Evolutionary conservation across 2,888 invertebrate species (phyloP).

Genomic region (Pterobdella sp.): DNA sequence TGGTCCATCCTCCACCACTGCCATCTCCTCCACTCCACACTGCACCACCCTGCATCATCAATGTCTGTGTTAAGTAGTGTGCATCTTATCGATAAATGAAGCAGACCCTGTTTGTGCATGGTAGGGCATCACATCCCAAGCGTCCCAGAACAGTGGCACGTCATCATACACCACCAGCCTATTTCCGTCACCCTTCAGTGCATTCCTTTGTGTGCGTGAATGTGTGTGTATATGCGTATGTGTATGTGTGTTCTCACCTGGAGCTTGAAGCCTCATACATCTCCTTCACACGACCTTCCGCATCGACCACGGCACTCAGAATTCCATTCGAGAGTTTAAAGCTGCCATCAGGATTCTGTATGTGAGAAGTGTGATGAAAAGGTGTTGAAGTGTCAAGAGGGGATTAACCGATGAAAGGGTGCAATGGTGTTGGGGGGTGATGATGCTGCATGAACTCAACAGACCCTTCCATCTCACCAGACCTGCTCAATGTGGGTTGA

Average conservation of each 20-base stretch:
- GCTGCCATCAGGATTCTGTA: not conserved
- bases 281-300: not conserved
- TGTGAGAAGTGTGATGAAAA: not conserved
- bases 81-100: too few relatives aligned
- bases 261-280: not conserved
- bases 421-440: too few relatives aligned
- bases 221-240: not conserved
- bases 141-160: constrained; percentile 56
- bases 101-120: constrained; percentile 53
- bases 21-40: constrained; percentile 40
- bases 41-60: constrained; percentile 41
- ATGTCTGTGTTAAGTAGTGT: too few relatives aligned
- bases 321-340: not conserved
- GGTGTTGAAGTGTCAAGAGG: too few relatives aligned
- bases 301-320: not conserved
- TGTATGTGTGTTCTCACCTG: not conserved
- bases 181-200: constrained; percentile 45
- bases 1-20: constrained; percentile 45
- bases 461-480: too few relatives aligned
- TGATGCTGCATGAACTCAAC: too few relatives aligned
- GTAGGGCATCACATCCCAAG: constrained; percentile 57
- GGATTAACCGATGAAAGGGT: not conserved
- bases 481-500: too few relatives aligned
- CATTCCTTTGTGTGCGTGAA: constrained; percentile 40
- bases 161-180: constrained; percentile 54